Conservation (phyloP, 2,113 vertebrate genomes). For the Malurus melanocephalus region DNA sequence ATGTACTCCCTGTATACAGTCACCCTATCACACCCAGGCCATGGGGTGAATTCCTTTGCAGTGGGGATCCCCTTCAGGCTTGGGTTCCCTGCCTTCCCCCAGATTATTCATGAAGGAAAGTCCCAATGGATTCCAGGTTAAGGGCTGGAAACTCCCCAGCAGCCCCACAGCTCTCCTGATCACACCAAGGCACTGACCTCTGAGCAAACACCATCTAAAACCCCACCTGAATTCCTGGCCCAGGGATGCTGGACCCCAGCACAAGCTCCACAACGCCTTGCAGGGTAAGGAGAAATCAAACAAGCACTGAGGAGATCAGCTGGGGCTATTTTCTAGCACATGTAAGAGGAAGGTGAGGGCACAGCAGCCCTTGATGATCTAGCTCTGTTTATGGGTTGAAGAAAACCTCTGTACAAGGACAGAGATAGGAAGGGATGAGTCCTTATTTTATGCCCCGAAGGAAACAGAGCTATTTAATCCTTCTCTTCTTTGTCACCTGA, state of each 20-base stretch:
- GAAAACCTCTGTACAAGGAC: accelerated
- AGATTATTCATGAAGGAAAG: neutral
- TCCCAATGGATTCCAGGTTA: neutral
- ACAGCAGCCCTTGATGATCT: accelerated
- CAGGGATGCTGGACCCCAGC: neutral
- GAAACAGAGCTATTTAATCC: neutral
- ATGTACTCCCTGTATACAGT: accelerated
- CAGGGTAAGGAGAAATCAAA: neutral
- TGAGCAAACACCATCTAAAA: neutral
- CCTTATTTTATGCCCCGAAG: neutral
- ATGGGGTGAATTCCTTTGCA: neutral
- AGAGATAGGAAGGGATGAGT: neutral
- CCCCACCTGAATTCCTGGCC: neutral
- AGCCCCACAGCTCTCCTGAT: neutral
- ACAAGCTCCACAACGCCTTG: neutral
- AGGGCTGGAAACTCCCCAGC: neutral
- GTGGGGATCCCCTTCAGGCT: neutral
- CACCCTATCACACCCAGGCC: neutral
- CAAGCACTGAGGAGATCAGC: neutral
- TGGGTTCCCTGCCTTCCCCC: neutral
- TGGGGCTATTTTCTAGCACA: neutral
- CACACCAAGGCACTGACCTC: neutral
- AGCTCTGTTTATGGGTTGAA: neutral
- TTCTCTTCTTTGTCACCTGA: neutral
- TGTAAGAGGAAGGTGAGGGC: neutral